Evolutionary conservation across 2,113 vertebrate species (phyloP).

Genomic region (Mirounga angustirostris): DNA sequence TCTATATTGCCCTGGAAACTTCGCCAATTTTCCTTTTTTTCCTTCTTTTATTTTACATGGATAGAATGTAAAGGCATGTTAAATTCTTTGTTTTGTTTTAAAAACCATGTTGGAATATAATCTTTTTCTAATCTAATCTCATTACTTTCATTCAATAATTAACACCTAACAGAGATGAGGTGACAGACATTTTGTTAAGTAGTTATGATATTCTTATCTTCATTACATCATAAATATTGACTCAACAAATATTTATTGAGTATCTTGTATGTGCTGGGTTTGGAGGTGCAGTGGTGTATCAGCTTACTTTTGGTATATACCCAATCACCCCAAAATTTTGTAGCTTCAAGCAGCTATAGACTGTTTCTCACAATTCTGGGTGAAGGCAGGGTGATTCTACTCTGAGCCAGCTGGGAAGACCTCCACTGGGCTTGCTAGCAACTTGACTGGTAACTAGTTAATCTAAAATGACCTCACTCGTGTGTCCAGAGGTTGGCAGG

Average conservation of each 20-base stretch:
- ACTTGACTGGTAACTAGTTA: background rate
- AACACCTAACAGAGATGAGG: background rate
- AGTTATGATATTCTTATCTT: slow-evolving; percentile 59
- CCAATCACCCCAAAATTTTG: background rate
- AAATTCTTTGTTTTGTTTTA: background rate
- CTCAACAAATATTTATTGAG: slow-evolving; percentile 32
- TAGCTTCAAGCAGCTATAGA: background rate
- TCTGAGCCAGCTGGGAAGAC: background rate
- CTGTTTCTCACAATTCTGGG: background rate
- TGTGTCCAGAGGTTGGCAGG: background rate
- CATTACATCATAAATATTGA: slow-evolving; percentile 65
- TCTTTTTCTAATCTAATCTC: slow-evolving; percentile 28
- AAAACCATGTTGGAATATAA: background rate
- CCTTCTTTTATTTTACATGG: background rate
- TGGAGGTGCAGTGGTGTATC: background rate
- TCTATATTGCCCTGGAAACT: background rate
- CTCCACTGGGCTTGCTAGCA: background rate
- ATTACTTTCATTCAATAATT: background rate
- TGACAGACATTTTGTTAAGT: slow-evolving; percentile 8
- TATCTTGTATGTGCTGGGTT: background rate
- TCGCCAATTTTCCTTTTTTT: slow-evolving; percentile 36
- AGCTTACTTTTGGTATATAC: background rate
- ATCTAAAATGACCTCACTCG: background rate
- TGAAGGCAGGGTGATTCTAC: background rate
- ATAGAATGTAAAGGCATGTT: slow-evolving; percentile 9